Percentiles rank a stretch among this genome's conserved stretches.
Conservation (phyloP, 2,113 vertebrate species). For the Onychostoma macrolepis region DNA sequence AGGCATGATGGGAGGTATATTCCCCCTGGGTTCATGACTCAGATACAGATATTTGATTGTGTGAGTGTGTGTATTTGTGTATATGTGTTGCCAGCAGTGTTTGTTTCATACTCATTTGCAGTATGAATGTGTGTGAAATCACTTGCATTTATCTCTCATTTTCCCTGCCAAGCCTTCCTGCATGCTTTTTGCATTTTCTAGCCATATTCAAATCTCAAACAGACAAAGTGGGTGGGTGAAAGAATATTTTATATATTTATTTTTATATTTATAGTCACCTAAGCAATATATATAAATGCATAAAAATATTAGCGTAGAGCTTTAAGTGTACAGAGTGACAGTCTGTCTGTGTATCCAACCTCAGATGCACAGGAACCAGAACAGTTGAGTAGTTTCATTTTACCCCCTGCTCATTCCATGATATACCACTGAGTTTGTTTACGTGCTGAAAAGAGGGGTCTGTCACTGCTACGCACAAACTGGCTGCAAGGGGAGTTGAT, state of each 20-base stretch:
- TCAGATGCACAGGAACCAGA: slow-evolving; percentile 1
- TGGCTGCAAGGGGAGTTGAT: slow-evolving; percentile 31
- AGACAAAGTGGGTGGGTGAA: slow-evolving; percentile 33
- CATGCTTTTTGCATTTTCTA: background rate
- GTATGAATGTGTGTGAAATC: background rate
- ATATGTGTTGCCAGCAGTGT: background rate
- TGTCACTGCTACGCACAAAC: slow-evolving; percentile 10
- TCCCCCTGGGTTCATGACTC: background rate
- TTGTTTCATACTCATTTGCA: background rate
- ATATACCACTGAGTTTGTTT: slow-evolving; percentile 13
- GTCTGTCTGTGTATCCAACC: background rate
- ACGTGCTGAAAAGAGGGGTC: background rate
- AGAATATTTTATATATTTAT: background rate
- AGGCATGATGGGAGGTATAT: background rate
- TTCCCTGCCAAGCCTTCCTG: background rate
- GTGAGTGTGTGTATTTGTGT: background rate
- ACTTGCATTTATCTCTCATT: background rate
- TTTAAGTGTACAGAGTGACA: background rate
- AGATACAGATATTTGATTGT: background rate
- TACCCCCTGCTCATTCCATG: background rate
- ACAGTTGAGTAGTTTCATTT: background rate
- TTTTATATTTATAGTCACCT: too few relatives aligned
- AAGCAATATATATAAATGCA: too few relatives aligned
- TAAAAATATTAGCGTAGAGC: too few relatives aligned
- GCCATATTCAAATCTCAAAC: background rate